Percentiles rank a stretch among this genome's conserved stretches.
phyloP scores from a whole-genome alignment of 2,113 vertebrate genomes.

The Pelobates fuscus region DNA sequence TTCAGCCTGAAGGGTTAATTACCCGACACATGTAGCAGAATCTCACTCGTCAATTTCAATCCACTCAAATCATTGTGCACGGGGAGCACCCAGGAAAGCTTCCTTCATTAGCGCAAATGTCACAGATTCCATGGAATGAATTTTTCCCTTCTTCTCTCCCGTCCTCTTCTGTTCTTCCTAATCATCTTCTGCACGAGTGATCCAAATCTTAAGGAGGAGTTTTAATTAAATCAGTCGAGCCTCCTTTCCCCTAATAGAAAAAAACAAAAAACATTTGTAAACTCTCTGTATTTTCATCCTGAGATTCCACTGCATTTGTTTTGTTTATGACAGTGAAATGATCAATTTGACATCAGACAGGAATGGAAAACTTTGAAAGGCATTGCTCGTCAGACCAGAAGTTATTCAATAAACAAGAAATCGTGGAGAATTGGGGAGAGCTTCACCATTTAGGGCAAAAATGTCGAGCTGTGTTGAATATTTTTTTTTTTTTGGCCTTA shows the following conservation, averaged over 20 bases:
- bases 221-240: constrained; percentile 39
- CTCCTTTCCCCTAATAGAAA: constrained; percentile 21
- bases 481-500: too few relatives aligned
- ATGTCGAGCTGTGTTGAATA: too few relatives aligned
- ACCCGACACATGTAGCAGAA: constrained; percentile 45
- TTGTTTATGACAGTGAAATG: constrained; percentile 7
- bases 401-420: too few relatives aligned
- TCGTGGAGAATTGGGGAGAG: too few relatives aligned
- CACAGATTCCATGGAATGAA: constrained; percentile 39
- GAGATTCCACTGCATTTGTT: constrained; percentile 19
- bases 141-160: background rate
- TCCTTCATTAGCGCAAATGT: constrained; percentile 50
- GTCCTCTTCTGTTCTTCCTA: constrained; percentile 12
- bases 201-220: constrained; percentile 42
- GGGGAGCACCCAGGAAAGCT: constrained; percentile 35
- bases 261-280: constrained; percentile 14
- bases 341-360: constrained; percentile 2
- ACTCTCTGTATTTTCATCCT: constrained; percentile 3
- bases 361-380: background rate
- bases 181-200: constrained; percentile 33
- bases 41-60: constrained; percentile 45
- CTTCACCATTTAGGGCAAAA: too few relatives aligned
- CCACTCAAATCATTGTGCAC: constrained; percentile 45
- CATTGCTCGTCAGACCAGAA: too few relatives aligned
- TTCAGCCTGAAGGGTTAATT: constrained; percentile 46